Evolutionary conservation across 2,888 invertebrate genomes (phyloP).

Genomic region (Heliothis peltigera): DNA sequence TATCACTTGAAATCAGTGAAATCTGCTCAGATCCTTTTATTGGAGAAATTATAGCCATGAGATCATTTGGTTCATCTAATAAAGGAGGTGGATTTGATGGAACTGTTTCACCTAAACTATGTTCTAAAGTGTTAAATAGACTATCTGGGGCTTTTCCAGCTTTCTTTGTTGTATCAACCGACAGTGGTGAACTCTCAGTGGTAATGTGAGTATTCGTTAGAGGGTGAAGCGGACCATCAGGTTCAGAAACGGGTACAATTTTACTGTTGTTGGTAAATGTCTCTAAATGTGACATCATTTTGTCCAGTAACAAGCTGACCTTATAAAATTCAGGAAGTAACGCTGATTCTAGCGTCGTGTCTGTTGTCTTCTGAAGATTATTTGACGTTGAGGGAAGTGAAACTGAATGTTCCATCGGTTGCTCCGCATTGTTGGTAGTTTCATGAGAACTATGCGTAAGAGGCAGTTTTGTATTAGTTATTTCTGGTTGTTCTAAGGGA

Average conservation of each 20-base stretch:
- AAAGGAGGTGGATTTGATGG: not conserved
- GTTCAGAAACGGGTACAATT: not conserved
- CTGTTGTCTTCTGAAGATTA: constrained; percentile 4
- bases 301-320: constrained; percentile 36
- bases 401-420: not conserved
- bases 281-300: constrained; percentile 14
- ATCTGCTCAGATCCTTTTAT: no score
- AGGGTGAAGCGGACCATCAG: not conserved
- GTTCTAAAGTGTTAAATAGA: no score
- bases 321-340: constrained; percentile 25
- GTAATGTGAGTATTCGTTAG: not conserved
- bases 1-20: no score
- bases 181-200: not conserved
- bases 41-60: no score
- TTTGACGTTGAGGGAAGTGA: not conserved
- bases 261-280: not conserved
- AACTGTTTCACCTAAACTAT: not conserved
- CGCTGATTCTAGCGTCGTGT: constrained; percentile 12
- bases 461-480: not conserved
- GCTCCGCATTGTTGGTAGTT: not conserved
- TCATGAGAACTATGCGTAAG: not conserved
- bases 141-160: not conserved
- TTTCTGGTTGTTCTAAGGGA: not conserved
- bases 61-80: not conserved
- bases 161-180: not conserved